Evolutionary conservation across 2,888 invertebrate species (phyloP).

Genomic region (Nycteola revayana): DNA sequence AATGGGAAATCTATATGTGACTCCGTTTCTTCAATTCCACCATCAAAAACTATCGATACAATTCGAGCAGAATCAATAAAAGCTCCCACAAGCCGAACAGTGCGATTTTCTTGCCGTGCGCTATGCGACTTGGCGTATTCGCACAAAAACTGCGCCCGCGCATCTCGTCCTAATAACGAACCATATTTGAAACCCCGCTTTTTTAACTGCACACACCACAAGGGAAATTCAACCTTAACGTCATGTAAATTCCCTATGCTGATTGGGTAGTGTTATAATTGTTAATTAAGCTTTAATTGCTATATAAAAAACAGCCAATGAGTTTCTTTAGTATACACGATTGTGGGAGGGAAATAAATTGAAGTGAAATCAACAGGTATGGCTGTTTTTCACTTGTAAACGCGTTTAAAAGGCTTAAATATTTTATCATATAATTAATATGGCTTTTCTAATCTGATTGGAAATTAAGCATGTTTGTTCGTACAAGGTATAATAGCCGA

Average conservation of each 20-base stretch:
- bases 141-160: conserved; percentile 40
- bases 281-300: conserved; percentile 51
- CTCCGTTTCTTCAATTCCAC: no score
- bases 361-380: not conserved
- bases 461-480: no score
- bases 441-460: no score
- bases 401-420: no score
- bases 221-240: conserved; percentile 36
- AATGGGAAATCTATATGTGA: no score
- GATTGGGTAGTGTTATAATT: conserved; percentile 53
- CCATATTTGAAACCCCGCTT: conserved; percentile 64
- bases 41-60: no score
- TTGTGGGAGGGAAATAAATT: conserved; percentile 13
- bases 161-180: conserved; percentile 67
- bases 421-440: no score
- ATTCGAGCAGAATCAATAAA: no score
- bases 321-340: conserved; percentile 1
- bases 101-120: conserved; percentile 35
- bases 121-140: conserved; percentile 48
- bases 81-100: not conserved
- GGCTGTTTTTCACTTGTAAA: no score
- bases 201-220: conserved; percentile 34
- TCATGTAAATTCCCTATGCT: conserved; percentile 43
- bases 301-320: conserved; percentile 38
- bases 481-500: no score